Conservation (phyloP, 2,888 invertebrate genomes). For the Stenurella melanura region DNA sequence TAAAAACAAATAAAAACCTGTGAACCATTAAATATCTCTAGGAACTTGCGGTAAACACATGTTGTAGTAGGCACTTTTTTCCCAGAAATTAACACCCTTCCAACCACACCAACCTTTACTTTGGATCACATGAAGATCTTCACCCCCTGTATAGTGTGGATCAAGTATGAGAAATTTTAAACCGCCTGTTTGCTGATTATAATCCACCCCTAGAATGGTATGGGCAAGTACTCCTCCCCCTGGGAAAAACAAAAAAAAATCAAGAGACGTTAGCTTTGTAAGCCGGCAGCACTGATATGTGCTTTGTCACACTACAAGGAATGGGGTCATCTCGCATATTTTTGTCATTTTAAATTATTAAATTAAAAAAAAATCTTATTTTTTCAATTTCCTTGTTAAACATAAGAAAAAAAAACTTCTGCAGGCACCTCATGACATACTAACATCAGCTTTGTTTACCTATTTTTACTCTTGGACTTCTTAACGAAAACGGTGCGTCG, state of each 20-base stretch:
- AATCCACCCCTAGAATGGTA: slow-evolving; percentile 96
- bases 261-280: too few relatives aligned
- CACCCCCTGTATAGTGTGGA: slow-evolving; percentile 96
- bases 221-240: slow-evolving; percentile 98
- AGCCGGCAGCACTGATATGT: too few relatives aligned
- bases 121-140: slow-evolving; percentile 84
- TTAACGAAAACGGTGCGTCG: too few relatives aligned
- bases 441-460: too few relatives aligned
- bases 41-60: slow-evolving; percentile 92
- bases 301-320: too few relatives aligned
- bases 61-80: slow-evolving; percentile 95
- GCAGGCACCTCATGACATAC: too few relatives aligned
- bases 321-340: too few relatives aligned
- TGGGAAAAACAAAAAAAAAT: slow-evolving; percentile 66
- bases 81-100: slow-evolving; percentile 97
- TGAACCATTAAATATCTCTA: slow-evolving; percentile 69
- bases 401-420: too few relatives aligned
- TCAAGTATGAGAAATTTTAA: slow-evolving; percentile 96
- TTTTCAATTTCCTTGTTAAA: too few relatives aligned
- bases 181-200: slow-evolving; percentile 85
- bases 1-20: background rate
- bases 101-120: slow-evolving; percentile 98
- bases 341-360: too few relatives aligned
- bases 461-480: too few relatives aligned
- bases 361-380: too few relatives aligned